Percentiles rank a stretch among this genome's conserved stretches.
These are phyloP conservation scores for Rhyacophila evoluta DNA, from an alignment of 2,888 invertebrate species.

Conservation along the genomic window DNA sequence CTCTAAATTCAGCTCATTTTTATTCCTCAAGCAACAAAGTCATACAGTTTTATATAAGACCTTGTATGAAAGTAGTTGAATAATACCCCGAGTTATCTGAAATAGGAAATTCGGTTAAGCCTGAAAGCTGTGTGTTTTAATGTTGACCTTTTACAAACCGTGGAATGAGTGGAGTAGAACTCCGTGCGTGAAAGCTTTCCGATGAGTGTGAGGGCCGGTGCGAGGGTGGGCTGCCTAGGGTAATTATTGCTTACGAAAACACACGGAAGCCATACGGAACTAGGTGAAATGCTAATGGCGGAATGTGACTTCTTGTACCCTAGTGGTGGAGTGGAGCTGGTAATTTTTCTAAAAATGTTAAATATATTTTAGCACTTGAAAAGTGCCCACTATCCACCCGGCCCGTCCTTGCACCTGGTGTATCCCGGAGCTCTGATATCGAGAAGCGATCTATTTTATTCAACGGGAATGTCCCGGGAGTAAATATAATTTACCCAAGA, in stretches of 20 bases:
- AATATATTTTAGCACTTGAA: no score
- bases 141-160: slow-evolving; percentile 9
- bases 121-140: background rate
- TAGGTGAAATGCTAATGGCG: slow-evolving; percentile 2
- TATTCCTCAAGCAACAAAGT: no score
- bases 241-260: slow-evolving; percentile 24
- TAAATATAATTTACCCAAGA: no score
- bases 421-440: no score
- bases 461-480: no score
- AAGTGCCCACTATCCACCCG: no score
- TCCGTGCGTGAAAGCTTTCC: background rate
- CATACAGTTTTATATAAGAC: background rate
- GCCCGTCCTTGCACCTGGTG: no score
- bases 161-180: background rate
- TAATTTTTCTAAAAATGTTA: background rate
- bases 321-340: background rate
- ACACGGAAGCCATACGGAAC: slow-evolving; percentile 8
- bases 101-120: slow-evolving; percentile 1
- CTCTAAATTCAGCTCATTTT: no score
- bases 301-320: slow-evolving; percentile 8
- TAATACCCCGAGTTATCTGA: background rate
- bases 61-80: background rate
- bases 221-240: background rate
- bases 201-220: background rate
- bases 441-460: no score